Percentiles rank a stretch among this genome's conserved stretches.
phyloP scores from a whole-genome alignment of 2,113 vertebrate genomes.

The Scomber scombrus region DNA sequence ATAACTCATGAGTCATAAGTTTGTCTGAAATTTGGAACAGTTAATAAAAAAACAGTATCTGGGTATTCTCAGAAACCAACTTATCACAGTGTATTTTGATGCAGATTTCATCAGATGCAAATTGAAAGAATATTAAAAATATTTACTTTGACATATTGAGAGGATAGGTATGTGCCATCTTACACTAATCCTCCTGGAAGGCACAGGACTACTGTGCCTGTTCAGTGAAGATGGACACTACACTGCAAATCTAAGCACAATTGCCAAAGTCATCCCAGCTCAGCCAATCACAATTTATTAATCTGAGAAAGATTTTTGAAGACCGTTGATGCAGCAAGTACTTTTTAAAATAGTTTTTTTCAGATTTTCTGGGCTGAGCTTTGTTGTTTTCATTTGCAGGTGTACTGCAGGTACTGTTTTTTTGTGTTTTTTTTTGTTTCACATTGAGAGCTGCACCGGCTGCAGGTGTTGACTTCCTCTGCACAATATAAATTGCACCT shows the following conservation, averaged over 20 bases:
- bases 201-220: constrained; percentile 11
- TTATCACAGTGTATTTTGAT: no score
- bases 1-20: no score
- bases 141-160: background rate
- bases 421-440: constrained; percentile 10
- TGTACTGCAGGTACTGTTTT: background rate
- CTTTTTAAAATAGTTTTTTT: constrained; percentile 29
- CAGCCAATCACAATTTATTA: constrained; percentile 19
- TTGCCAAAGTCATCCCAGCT: constrained; percentile 8
- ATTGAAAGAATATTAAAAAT: background rate
- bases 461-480: background rate
- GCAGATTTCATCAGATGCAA: background rate
- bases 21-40: no score
- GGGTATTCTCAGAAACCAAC: background rate
- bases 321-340: background rate
- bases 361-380: constrained; percentile 7
- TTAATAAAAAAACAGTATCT: background rate
- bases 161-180: background rate
- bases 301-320: constrained; percentile 31
- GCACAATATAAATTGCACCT: constrained; percentile 39
- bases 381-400: constrained; percentile 25
- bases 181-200: constrained; percentile 18
- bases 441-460: background rate
- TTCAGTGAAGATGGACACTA: constrained; percentile 9
- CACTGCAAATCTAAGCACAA: constrained; percentile 24